Conservation (phyloP, 1,140 invertebrate genomes). For the Cyrtorhinus lividipennis region DNA sequence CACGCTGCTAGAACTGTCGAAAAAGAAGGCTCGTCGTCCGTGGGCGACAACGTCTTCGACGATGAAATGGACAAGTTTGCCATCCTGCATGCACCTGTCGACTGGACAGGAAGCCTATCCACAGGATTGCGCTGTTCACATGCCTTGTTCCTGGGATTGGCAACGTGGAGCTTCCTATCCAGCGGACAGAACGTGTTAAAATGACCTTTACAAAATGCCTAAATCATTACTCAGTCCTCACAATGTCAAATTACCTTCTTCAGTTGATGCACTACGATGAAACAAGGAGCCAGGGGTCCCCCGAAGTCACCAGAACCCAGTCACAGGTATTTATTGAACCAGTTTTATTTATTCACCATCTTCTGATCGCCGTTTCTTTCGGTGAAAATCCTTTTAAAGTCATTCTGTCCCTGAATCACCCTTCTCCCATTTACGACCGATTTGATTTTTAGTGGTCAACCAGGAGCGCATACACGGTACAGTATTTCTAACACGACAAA, state of each 20-base stretch:
- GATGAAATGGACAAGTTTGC: slow-evolving; percentile 62
- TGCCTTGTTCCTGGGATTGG: too few relatives aligned
- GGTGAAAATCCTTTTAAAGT: not conserved
- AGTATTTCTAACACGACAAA: too few relatives aligned
- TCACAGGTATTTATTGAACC: slow-evolving; percentile 19
- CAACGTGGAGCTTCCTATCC: too few relatives aligned
- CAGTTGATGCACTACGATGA: slow-evolving; percentile 18
- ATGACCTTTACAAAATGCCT: too few relatives aligned
- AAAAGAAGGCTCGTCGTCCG: slow-evolving; percentile 33
- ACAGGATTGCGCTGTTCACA: too few relatives aligned
- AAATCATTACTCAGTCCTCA: too few relatives aligned
- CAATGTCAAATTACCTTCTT: too few relatives aligned
- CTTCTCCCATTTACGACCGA: not conserved
- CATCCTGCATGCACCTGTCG: too few relatives aligned
- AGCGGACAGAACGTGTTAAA: too few relatives aligned
- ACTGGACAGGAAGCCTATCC: too few relatives aligned
- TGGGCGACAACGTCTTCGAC: slow-evolving; percentile 46
- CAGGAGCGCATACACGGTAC: slow-evolving; percentile 1
- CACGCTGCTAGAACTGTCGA: slow-evolving; percentile 58
- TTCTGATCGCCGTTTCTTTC: not conserved
- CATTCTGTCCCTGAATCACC: too few relatives aligned
- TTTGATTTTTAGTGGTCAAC: slow-evolving; percentile 1
- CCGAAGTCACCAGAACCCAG: slow-evolving; percentile 19
- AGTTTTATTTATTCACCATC: too few relatives aligned
- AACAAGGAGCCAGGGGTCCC: slow-evolving; percentile 18